Base-by-base conservation (phyloP, 2,797 vertebrate genomes). In the Rhinatrema bivittatum region DNA sequence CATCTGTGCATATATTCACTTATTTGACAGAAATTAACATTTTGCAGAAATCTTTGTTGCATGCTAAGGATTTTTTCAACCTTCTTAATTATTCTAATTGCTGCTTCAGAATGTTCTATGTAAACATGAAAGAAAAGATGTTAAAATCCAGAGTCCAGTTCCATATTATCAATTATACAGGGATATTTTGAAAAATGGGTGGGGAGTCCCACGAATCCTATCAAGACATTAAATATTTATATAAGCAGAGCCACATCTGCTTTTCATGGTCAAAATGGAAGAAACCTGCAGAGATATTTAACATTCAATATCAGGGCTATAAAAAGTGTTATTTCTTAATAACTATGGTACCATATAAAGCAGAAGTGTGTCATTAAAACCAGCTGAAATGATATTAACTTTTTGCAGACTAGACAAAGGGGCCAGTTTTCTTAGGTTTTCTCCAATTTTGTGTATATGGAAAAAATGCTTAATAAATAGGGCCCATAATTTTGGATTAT, bases 51-150 rank as follows among this genome's bases (percentile, higher is more conserved):
- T 87, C 84, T 86, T 89, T 81, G 81, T 85, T 79, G 81, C 80
- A 75, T 84, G 73, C 80, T 79, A 81, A 88, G 82, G 74, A 81
- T 81, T 79, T 81, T 68, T 83, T 78, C 64, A 69, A 64, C 78
- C 75, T 72, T 72, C 75, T 79, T 84, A 90, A 91, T 90, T 88
- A 91, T 91, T 90, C 80, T 86, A 88, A 93, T 91, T 87, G 84
- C 68, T 69, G 60, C 65, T 78, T 79, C 66, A 70, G 64, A 70
- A 77, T 68, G 53, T 65, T 81, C 70, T 52, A 41, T 61, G 68
- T 73, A 82, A 83, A 83, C 72, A 81, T 35, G 69, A 56, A 69
- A 67, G n/a, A 31, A 68, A 76, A 66, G 57, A 52, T 68, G 70
- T 67, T 73, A 74, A 77, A 81, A 74, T 68, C 60, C 33, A 68